Evolutionary conservation across 2,888 invertebrate species (phyloP).

Genomic region (Pherbina coryleti): DNA sequence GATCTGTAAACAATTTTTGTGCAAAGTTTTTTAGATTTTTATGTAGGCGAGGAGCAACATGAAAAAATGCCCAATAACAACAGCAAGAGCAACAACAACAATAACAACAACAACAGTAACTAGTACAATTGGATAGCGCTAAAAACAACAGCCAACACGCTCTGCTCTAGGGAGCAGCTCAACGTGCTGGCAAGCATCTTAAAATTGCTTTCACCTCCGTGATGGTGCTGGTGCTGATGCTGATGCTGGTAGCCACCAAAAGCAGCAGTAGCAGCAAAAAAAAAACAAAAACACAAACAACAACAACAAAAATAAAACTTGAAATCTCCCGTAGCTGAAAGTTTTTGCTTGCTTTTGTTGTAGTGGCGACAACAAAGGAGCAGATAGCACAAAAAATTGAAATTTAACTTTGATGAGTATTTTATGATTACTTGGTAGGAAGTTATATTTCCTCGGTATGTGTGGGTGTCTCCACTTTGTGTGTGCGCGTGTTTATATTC

Average conservation of each 20-base stretch:
- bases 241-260: too few relatives aligned
- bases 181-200: not conserved
- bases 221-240: too few relatives aligned
- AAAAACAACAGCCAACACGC: not conserved
- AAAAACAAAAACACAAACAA: not conserved
- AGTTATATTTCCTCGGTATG: not conserved
- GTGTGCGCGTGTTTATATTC: not conserved
- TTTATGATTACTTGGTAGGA: slow-evolving; percentile 11
- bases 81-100: slow-evolving; percentile 24
- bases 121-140: slow-evolving; percentile 13
- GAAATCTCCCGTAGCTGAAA: not conserved
- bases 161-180: not conserved
- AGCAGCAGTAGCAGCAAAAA: not conserved
- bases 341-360: not conserved
- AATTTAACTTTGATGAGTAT: slow-evolving; percentile 15
- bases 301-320: not conserved
- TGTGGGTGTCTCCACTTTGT: not conserved
- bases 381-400: slow-evolving; percentile 5
- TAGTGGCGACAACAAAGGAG: not conserved
- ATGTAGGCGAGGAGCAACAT: not conserved
- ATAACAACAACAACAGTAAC: not conserved
- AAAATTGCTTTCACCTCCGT: too few relatives aligned
- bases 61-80: slow-evolving; percentile 9
- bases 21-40: not conserved
- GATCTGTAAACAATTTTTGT: not conserved